Evolutionary conservation across 2,888 invertebrate genomes (phyloP).

Genomic region (Himalopsyche japonica): DNA sequence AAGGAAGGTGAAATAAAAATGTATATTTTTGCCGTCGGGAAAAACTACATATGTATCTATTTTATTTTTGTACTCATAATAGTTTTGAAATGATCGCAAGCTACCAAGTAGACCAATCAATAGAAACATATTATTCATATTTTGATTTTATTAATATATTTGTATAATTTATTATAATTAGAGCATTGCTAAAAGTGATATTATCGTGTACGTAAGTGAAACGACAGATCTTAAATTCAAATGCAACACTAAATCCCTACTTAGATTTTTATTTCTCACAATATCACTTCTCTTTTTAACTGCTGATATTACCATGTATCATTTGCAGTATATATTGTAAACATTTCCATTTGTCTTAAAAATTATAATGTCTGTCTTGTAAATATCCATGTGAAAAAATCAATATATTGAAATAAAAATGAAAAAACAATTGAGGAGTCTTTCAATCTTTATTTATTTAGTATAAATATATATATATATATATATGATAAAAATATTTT

Average conservation of each 20-base stretch:
- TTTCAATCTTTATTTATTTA: not conserved
- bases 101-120: not conserved
- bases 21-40: not conserved
- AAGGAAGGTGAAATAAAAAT: not conserved
- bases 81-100: not conserved
- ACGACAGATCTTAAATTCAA: not conserved
- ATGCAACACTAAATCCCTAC: not conserved
- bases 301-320: not conserved
- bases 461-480: no score
- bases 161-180: not conserved
- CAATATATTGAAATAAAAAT: slow-evolving; percentile 8
- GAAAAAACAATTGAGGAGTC: not conserved
- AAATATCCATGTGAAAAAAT: slow-evolving; percentile 8
- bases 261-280: not conserved
- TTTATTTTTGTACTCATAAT: not conserved
- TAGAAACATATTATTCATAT: not conserved
- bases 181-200: not conserved
- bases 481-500: no score
- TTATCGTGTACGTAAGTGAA: not conserved
- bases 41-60: not conserved
- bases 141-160: not conserved
- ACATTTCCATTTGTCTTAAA: not conserved
- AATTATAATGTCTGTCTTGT: not conserved
- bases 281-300: not conserved
- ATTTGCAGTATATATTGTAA: not conserved